Conservation (phyloP, 2,888 invertebrate species). For the Quadriops clusia region DNA sequence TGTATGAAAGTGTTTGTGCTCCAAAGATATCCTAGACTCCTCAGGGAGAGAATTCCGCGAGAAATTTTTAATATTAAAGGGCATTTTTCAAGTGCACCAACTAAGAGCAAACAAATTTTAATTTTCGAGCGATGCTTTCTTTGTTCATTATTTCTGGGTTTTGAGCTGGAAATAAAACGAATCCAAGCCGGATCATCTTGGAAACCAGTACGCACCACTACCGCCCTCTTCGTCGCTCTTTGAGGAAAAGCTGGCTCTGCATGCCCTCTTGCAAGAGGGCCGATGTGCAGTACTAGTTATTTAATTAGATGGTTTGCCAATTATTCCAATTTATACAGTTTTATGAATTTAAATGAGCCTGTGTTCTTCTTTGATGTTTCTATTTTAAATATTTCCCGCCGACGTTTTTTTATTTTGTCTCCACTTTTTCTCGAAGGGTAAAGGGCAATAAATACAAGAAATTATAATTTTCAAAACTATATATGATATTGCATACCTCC, state of each 20-base stretch:
- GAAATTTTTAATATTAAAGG: too few species aligned
- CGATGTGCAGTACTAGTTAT: neutral
- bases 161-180: conserved; percentile 16
- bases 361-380: conserved; percentile 9
- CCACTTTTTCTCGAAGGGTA: too few species aligned
- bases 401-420: too few species aligned
- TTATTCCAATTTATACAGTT: conserved; percentile 20
- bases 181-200: conserved; percentile 1
- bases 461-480: too few species aligned
- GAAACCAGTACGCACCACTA: neutral
- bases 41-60: too few species aligned
- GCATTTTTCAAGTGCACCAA: too few species aligned
- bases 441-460: too few species aligned
- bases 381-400: too few species aligned
- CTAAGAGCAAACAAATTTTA: conserved; percentile 16
- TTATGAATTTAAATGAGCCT: conserved; percentile 15
- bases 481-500: too few species aligned
- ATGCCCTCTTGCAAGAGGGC: neutral
- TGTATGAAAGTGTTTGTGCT: too few species aligned
- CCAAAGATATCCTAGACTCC: too few species aligned
- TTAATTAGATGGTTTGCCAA: conserved; percentile 12
- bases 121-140: conserved; percentile 13
- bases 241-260: neutral
- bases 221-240: neutral
- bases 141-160: conserved; percentile 18